phyloP scores from a whole-genome alignment of 2,113 vertebrate species.

The Arothron firmamentum region DNA sequence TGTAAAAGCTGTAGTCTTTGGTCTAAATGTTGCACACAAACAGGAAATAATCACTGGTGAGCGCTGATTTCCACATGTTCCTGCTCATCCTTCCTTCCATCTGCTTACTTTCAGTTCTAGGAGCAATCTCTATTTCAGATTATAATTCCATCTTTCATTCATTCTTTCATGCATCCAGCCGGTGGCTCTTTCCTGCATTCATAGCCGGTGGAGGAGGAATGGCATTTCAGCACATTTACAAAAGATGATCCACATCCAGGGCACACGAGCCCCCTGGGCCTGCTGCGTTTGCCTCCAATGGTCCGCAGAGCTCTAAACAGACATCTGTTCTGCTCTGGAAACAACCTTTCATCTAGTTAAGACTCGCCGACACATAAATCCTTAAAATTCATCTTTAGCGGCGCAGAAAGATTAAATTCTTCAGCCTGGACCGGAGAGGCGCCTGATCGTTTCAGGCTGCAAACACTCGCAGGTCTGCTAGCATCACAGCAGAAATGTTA shows the following conservation, averaged over 20 bases:
- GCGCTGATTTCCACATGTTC: not conserved
- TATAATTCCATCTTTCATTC: constrained; percentile 14
- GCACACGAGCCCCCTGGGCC: constrained; percentile 45
- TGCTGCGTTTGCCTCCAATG: constrained; percentile 30
- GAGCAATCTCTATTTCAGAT: constrained; percentile 6
- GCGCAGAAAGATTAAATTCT: constrained; percentile 29
- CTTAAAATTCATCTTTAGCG: not conserved
- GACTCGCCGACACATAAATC: constrained; percentile 42
- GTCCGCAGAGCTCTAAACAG: constrained; percentile 46
- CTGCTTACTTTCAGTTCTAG: constrained; percentile 5
- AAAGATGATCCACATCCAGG: constrained; percentile 60
- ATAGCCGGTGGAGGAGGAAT: constrained; percentile 35
- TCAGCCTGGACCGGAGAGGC: not conserved
- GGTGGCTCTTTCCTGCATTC: constrained; percentile 32
- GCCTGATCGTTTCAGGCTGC: no score
- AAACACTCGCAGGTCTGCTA: no score
- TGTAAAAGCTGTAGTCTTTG: no score
- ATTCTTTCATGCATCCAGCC: constrained; percentile 13
- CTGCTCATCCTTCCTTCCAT: not conserved
- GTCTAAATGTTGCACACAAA: no score
- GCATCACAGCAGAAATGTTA: no score
- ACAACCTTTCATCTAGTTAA: constrained; percentile 57
- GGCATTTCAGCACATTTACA: constrained; percentile 60
- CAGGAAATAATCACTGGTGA: no score
- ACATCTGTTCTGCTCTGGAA: constrained; percentile 61